A percentile compares a stretch with the other conserved stretches of the same genome.
phyloP scores from a whole-genome alignment of 2,888 invertebrate species.

The Conops quadrifasciatus region DNA sequence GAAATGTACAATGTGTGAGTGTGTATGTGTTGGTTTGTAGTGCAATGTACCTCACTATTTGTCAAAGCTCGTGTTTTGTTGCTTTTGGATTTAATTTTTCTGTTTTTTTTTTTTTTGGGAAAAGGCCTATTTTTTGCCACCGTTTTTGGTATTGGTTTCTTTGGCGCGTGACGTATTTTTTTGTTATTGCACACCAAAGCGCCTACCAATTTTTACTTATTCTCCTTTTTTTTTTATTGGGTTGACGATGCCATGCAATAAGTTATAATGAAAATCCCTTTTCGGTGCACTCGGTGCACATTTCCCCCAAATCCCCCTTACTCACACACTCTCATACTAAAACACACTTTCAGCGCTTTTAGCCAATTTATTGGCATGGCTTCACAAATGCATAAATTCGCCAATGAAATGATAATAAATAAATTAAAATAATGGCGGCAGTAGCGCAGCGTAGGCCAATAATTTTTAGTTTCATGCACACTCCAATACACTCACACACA shows the following conservation, averaged over 20 bases:
- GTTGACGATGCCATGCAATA: conserved; percentile 44
- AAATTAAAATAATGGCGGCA: conserved; percentile 63
- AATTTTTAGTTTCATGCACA: conserved; percentile 39
- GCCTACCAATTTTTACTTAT: background rate
- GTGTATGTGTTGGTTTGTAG: background rate
- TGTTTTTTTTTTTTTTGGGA: background rate
- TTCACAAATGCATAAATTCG: conserved; percentile 60
- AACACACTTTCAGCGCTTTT: conserved; percentile 60
- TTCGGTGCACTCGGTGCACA: conserved; percentile 43
- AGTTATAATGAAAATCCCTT: conserved; percentile 63
- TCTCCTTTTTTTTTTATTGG: background rate
- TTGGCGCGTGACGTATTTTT: background rate
- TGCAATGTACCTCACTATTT: conserved; percentile 43
- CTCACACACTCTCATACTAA: conserved; percentile 39
- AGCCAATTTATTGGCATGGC: conserved; percentile 59
- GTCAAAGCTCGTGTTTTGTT: conserved; percentile 12
- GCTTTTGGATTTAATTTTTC: background rate
- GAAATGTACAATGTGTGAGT: background rate
- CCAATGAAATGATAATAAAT: conserved; percentile 64
- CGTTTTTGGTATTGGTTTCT: background rate
- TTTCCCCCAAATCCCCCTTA: conserved; percentile 35
- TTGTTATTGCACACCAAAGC: background rate
- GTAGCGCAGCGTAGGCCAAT: conserved; percentile 38
- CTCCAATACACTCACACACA: too few species aligned
- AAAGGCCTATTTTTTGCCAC: background rate